These are phyloP conservation scores for Leptinotarsa texana DNA, from an alignment of 1,140 invertebrate genomes.

Conservation along the genomic window DNA sequence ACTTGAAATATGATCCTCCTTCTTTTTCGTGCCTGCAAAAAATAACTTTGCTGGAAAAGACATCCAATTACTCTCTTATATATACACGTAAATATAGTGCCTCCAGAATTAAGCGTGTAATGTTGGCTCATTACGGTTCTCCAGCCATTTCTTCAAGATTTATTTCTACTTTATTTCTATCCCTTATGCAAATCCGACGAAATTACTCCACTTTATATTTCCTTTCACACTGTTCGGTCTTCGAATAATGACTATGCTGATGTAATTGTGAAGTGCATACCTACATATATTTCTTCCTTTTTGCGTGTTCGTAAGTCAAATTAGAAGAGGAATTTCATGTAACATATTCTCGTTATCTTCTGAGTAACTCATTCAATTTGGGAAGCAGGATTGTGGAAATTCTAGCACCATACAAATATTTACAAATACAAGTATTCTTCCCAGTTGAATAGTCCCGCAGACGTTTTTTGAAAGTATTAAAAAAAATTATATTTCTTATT, in stretches of 20 bases:
- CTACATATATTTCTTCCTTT: neutral
- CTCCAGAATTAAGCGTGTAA: constrained; percentile 8
- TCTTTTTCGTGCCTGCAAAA: neutral
- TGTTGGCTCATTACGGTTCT: constrained; percentile 5
- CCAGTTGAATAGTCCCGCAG: no score
- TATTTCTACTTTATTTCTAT: constrained; percentile 9
- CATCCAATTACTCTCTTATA: constrained; percentile 8
- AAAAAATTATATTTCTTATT: no score
- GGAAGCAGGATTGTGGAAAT: no score
- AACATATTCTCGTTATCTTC: no score
- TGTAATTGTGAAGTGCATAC: neutral
- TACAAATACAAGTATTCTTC: no score
- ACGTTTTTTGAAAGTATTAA: no score
- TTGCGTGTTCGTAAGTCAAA: neutral
- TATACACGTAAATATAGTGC: constrained; percentile 8
- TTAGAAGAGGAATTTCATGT: no score
- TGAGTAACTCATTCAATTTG: no score
- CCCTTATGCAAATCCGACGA: neutral
- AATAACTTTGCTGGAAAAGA: constrained; percentile 3
- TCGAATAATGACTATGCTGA: constrained; percentile 3
- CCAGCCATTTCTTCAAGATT: constrained; percentile 5
- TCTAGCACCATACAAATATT: no score
- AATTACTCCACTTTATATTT: constrained; percentile 6
- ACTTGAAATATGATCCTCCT: neutral
- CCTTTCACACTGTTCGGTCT: constrained; percentile 2